phyloP scores from a whole-genome alignment of 2,797 vertebrate genomes.

The Syngnathus acus region DNA sequence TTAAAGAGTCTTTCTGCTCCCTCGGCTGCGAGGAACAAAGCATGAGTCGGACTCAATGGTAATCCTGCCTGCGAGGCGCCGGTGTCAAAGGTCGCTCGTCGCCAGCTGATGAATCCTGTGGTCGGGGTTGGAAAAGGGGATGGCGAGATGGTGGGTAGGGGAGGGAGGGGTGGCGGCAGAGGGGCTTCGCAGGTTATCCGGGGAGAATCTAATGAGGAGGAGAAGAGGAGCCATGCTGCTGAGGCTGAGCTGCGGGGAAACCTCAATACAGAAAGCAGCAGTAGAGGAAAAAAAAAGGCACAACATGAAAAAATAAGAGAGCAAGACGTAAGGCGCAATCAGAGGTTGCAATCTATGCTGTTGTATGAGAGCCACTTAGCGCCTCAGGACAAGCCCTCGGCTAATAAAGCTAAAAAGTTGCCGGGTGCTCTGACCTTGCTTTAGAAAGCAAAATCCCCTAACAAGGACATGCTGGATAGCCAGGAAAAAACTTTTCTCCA shows the following conservation, averaged over 20 bases:
- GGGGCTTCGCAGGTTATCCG: conserved; percentile 64
- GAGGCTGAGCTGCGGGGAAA: conserved; percentile 45
- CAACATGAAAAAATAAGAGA: conserved; percentile 50
- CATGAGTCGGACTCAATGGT: conserved; percentile 62
- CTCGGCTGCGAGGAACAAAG: conserved; percentile 65
- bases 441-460: conserved; percentile 60
- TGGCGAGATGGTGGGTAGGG: conserved; percentile 39
- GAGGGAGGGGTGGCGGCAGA: conserved; percentile 44
- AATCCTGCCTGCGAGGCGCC: conserved; percentile 72
- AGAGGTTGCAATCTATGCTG: conserved; percentile 53
- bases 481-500: conserved; percentile 47
- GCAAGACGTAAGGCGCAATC: conserved; percentile 57
- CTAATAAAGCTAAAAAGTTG: conserved; percentile 66
- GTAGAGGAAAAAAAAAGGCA: conserved; percentile 35
- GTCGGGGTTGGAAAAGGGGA: conserved; percentile 59
- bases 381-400: conserved; percentile 63
- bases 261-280: conserved; percentile 48
- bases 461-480: conserved; percentile 62
- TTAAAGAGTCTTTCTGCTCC: conserved; percentile 64
- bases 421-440: conserved; percentile 62
- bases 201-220: conserved; percentile 70
- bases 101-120: conserved; percentile 68
- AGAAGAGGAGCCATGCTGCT: conserved; percentile 41
- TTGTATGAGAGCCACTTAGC: conserved; percentile 55
- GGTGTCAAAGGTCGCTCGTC: conserved; percentile 65